These are phyloP conservation scores for Acrobasis suavella DNA, from an alignment of 2,888 invertebrate genomes.

Conservation along the genomic window DNA sequence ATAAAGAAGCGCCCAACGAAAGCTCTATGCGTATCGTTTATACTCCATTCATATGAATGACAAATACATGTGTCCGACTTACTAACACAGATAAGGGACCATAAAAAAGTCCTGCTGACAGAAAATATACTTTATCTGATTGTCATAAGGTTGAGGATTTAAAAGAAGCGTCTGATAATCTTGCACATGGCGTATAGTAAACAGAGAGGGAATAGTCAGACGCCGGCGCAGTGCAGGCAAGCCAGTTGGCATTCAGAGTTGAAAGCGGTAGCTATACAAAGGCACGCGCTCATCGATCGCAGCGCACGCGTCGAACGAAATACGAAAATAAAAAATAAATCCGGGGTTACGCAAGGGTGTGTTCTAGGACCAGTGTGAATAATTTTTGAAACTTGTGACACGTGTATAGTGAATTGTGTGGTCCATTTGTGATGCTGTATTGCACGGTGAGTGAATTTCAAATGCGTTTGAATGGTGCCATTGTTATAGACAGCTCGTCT, in stretches of 20 bases:
- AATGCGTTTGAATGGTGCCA: slow-evolving; percentile 67
- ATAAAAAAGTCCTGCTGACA: slow-evolving; percentile 27
- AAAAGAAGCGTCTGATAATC: slow-evolving; percentile 53
- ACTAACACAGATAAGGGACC: slow-evolving; percentile 72
- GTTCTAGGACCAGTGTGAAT: slow-evolving; percentile 57
- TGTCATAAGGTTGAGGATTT: slow-evolving; percentile 43
- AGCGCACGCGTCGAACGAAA: slow-evolving; percentile 60
- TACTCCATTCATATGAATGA: slow-evolving; percentile 79
- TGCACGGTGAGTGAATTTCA: slow-evolving; percentile 74
- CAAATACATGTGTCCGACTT: slow-evolving; percentile 75
- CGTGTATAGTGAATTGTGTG: slow-evolving; percentile 49
- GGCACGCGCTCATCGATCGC: slow-evolving; percentile 59
- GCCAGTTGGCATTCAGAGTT: slow-evolving; percentile 62
- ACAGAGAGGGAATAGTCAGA: slow-evolving; percentile 54
- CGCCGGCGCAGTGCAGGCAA: slow-evolving; percentile 58
- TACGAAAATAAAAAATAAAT: slow-evolving; percentile 52
- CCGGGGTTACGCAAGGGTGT: slow-evolving; percentile 63
- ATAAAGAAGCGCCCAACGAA: slow-evolving; percentile 70
- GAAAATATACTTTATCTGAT: slow-evolving; percentile 33
- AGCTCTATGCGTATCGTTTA: slow-evolving; percentile 73
- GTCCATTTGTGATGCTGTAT: slow-evolving; percentile 67
- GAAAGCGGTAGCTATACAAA: slow-evolving; percentile 59
- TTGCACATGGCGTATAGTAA: slow-evolving; percentile 76
- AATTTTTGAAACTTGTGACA: slow-evolving; percentile 44
- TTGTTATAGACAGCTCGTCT: slow-evolving; percentile 63